A percentile compares a stretch with the other conserved stretches of the same genome.
Conservation (phyloP, 1,140 invertebrate genomes). For the Drosophila gunungcola region DNA sequence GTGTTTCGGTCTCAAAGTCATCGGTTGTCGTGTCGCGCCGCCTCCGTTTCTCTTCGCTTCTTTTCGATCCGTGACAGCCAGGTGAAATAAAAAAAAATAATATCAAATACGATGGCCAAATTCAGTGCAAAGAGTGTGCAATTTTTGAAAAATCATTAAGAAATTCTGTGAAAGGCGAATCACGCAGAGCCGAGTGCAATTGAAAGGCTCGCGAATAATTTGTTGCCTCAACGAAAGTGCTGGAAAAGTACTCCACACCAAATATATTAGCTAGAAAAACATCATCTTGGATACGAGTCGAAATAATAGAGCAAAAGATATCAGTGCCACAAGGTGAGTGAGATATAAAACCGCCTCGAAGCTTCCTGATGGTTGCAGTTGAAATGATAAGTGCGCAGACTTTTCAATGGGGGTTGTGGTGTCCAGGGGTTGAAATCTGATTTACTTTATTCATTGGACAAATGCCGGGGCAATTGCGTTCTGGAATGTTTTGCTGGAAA, state of each 20-base stretch:
- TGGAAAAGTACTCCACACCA: not conserved
- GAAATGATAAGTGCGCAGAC: constrained; percentile 4
- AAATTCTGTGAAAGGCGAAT: constrained; percentile 32
- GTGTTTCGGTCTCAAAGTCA: constrained; percentile 64
- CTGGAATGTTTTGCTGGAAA: constrained; percentile 13
- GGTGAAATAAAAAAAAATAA: constrained; percentile 3
- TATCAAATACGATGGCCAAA: constrained; percentile 28
- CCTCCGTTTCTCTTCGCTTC: not conserved
- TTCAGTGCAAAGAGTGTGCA: constrained; percentile 45
- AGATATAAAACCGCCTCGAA: not conserved
- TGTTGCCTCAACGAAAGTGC: constrained; percentile 5
- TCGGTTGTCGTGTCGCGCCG: constrained; percentile 44
- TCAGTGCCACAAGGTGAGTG: constrained; percentile 21
- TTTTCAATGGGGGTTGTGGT: constrained; percentile 14
- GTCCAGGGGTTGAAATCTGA: constrained; percentile 17
- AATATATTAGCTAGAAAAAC: not conserved
- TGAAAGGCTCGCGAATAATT: constrained; percentile 2
- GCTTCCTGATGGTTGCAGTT: constrained; percentile 10
- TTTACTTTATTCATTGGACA: constrained; percentile 4
- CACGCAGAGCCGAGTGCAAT: constrained; percentile 22
- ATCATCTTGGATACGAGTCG: constrained; percentile 20
- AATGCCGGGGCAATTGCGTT: constrained; percentile 16
- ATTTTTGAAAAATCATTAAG: constrained; percentile 24
- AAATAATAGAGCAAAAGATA: not conserved
- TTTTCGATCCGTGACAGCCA: constrained; percentile 9